phyloP scores from a whole-genome alignment of 1,140 invertebrate genomes.

The Drosophila seguyi region DNA sequence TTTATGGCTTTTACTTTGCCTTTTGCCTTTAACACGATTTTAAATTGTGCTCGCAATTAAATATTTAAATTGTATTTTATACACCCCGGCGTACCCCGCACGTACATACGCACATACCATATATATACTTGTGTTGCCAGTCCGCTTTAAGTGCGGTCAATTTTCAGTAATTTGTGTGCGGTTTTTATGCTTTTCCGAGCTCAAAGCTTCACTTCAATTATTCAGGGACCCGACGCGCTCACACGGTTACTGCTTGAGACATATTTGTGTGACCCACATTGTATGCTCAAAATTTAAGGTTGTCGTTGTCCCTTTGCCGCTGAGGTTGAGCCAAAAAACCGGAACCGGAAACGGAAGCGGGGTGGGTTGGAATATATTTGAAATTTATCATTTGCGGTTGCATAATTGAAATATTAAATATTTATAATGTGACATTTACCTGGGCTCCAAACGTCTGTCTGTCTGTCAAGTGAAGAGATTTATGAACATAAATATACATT shows the following conservation, averaged over 20 bases:
- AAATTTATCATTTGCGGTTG: constrained; percentile 69
- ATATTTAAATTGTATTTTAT: constrained; percentile 76
- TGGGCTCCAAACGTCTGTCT: constrained; percentile 6
- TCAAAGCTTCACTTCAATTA: constrained; percentile 61
- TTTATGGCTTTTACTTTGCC: constrained; percentile 54
- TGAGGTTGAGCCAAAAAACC: constrained; percentile 13
- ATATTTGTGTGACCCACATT: constrained; percentile 61
- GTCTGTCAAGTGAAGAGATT: constrained; percentile 1
- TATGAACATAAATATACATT: constrained; percentile 5
- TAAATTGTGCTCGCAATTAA: constrained; percentile 70
- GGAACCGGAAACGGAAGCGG: constrained; percentile 11
- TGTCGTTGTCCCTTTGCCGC: constrained; percentile 3
- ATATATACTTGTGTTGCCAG: no score
- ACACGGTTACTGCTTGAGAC: constrained; percentile 59
- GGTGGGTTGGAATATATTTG: constrained; percentile 28
- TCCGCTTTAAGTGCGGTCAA: constrained; percentile 71
- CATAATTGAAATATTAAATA: constrained; percentile 80
- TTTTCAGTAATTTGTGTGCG: constrained; percentile 73
- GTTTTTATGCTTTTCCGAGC: constrained; percentile 60
- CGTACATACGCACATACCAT: neutral
- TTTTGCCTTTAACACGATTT: constrained; percentile 52
- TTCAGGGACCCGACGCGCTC: constrained; percentile 42
- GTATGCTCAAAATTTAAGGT: constrained; percentile 40
- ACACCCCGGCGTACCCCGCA: neutral
- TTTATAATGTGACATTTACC: constrained; percentile 55